Evolutionary conservation across 1,140 invertebrate genomes (phyloP).

Genomic region (Hyles vespertilio): DNA sequence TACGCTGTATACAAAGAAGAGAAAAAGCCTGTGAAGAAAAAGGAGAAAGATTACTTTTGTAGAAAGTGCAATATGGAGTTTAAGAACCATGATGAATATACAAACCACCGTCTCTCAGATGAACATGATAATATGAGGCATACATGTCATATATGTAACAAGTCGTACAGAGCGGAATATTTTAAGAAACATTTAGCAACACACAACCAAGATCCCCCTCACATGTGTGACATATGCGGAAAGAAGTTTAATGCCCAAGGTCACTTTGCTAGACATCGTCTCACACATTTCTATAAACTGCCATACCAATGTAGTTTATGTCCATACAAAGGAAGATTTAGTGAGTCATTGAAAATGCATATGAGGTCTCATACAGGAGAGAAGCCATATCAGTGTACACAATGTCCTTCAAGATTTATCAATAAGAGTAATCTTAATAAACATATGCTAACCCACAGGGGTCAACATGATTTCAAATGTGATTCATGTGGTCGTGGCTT

Average conservation of each 20-base stretch:
- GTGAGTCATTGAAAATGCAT: slow-evolving; percentile 53
- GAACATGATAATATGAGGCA: slow-evolving; percentile 56
- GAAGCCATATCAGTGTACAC: slow-evolving; percentile 69
- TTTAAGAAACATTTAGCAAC: slow-evolving; percentile 41
- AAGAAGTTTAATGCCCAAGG: slow-evolving; percentile 53
- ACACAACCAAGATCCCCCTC: slow-evolving; percentile 38
- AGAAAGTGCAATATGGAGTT: slow-evolving; percentile 31
- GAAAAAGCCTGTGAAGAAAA: slow-evolving; percentile 7
- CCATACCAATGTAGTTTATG: slow-evolving; percentile 60
- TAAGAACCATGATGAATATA: slow-evolving; percentile 23
- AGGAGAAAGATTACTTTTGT: slow-evolving; percentile 23
- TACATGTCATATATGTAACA: slow-evolving; percentile 51
- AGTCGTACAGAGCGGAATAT: slow-evolving; percentile 33
- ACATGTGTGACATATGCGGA: slow-evolving; percentile 65
- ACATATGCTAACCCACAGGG: slow-evolving; percentile 58
- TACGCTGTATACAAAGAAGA: slow-evolving; percentile 10
- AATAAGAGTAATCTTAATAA: slow-evolving; percentile 74
- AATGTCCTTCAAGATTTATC: slow-evolving; percentile 69
- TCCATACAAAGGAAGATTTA: slow-evolving; percentile 60
- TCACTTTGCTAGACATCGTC: slow-evolving; percentile 48
- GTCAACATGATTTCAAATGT: slow-evolving; percentile 54
- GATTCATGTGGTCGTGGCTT: slow-evolving; percentile 50
- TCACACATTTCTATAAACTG: slow-evolving; percentile 54
- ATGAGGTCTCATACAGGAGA: slow-evolving; percentile 74
- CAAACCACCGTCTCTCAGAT: slow-evolving; percentile 41